These are phyloP conservation scores for Brienomyrus longianalis DNA, from an alignment of 2,113 vertebrate genomes.

Conservation along the genomic window DNA sequence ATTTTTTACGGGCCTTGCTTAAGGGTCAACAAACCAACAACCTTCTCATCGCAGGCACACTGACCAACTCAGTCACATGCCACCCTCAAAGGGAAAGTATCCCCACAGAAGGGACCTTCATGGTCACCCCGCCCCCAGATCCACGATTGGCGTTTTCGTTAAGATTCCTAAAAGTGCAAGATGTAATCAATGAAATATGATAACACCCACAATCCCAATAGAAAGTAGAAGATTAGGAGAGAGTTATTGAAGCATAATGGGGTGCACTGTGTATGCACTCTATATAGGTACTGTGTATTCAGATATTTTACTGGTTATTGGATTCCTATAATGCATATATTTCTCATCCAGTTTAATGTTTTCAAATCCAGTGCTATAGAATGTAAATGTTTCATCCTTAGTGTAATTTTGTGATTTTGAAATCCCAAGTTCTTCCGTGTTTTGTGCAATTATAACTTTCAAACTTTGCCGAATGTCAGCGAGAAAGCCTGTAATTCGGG, in stretches of 20 bases:
- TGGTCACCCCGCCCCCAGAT: not conserved
- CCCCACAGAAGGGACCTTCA: not conserved
- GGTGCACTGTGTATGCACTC: not conserved
- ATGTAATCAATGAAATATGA: not conserved
- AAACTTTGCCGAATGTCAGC: conserved; percentile 1
- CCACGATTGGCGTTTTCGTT: not conserved
- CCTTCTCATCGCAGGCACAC: not conserved
- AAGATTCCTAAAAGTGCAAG: not conserved
- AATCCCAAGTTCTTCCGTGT: not conserved
- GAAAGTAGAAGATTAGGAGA: not conserved
- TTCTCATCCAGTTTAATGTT: not conserved
- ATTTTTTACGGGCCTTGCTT: not conserved
- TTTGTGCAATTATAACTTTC: conserved; percentile 9
- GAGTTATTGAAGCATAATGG: not conserved
- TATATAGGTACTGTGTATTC: not conserved
- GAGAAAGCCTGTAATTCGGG: not conserved
- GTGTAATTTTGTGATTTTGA: not conserved
- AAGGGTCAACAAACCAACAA: not conserved
- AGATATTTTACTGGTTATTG: not conserved
- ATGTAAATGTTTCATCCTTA: not conserved
- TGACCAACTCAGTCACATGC: not conserved
- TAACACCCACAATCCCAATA: not conserved
- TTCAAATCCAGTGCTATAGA: not conserved
- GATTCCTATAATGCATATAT: not conserved
- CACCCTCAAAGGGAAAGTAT: not conserved